Conservation (phyloP, 2,113 vertebrate species). For the Thamnaconus septentrionalis region DNA sequence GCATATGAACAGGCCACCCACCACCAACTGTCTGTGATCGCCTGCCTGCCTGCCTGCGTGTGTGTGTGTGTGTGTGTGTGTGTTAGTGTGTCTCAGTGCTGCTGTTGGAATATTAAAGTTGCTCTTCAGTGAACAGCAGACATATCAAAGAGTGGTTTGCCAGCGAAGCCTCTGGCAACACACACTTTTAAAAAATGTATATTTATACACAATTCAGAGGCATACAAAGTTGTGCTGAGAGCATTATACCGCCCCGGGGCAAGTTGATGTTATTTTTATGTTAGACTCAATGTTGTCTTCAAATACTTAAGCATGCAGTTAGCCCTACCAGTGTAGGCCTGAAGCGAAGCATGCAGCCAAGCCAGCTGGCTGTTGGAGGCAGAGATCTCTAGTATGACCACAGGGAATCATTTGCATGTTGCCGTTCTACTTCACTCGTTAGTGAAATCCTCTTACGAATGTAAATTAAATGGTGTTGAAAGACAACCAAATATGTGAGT, state of each 20-base stretch:
- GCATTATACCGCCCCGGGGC: constrained; percentile 20
- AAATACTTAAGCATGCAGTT: constrained; percentile 28
- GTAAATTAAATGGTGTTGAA: no score
- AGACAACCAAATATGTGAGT: no score
- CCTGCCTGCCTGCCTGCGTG: background rate
- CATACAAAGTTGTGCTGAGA: constrained; percentile 14
- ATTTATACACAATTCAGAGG: constrained; percentile 25
- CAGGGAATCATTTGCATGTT: background rate
- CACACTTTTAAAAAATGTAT: constrained; percentile 9
- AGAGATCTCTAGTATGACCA: background rate
- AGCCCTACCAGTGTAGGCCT: constrained; percentile 30
- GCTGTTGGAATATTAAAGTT: constrained; percentile 42
- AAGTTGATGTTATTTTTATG: constrained; percentile 26
- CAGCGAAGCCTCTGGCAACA: constrained; percentile 33
- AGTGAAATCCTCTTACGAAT: no score
- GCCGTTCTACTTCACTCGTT: background rate
- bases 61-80: constrained; percentile 8
- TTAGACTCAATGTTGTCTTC: constrained; percentile 19
- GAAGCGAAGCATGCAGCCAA: constrained; percentile 29
- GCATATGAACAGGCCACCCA: constrained; percentile 26
- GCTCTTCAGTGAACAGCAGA: constrained; percentile 27
- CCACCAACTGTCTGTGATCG: constrained; percentile 4
- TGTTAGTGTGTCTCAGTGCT: constrained; percentile 5
- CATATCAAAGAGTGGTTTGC: constrained; percentile 46
- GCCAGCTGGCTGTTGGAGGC: constrained; percentile 9